Evolutionary conservation across 2,888 invertebrate species (phyloP), one percentile per base, ranked within the genome.

Genomic region (Nomada ferruginata): DNA sequence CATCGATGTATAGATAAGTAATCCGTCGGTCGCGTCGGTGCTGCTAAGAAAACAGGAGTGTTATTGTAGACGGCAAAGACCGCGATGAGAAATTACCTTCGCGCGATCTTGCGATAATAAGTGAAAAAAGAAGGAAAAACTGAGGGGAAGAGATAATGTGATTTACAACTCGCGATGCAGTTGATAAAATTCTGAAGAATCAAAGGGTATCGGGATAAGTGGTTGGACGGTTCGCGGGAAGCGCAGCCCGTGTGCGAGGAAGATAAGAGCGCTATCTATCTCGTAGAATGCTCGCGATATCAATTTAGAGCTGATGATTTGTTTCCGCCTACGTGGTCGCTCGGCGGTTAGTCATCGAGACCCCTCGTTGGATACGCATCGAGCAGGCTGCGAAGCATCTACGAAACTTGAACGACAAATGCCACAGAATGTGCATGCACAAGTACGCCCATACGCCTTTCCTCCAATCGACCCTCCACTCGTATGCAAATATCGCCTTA

Each of bases 241-340:
- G 0, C 73, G 63, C 23, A 13, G 29, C 26, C 59, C 23, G 75
- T 57, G 50, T 29, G 55, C 83, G 36, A 65, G 2, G 23, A 42
- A 18, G 85, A 87, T 78, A 78, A 63, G 42, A 60, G 69, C 70
- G 42, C 63, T 70, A 23, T 18, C 55, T 76, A 80, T 86, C 78
- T 72, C 66, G 73, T 61, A 42, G 80, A 83, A 87, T 76, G 77
- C 57, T 59, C 72, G 75, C 75, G 85, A 74, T 87, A 87, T 87
- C 87, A 87, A 87, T 87, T 87, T 74, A 79, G 76, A 55, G 84
- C 78, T 83, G 87, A 86, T 85, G 84, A 87, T 87, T 83, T 77
- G 75, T 85, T 83, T 87, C 87, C 87, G 79, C 85, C 77, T 72
- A 85, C 84, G 87, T 73, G 59, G 76, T 23, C 82, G 61, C 79